Evolutionary conservation across 2,797 vertebrate species (phyloP), one percentile per base, ranked within the genome.

Genomic region (Myiothlypis chrysogaster): DNA sequence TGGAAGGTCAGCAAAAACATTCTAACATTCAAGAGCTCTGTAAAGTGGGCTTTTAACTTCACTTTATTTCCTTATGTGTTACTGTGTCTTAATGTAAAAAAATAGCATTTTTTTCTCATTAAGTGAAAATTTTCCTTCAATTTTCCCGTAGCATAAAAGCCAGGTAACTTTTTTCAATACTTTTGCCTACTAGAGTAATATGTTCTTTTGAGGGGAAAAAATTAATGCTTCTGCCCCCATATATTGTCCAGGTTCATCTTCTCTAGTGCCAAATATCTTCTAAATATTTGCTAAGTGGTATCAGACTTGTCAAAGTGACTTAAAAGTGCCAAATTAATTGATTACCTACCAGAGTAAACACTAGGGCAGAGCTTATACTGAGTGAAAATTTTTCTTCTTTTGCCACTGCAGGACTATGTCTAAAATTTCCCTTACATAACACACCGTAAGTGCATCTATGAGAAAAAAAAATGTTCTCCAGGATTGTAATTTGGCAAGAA

Each of bases 81-180:
- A 52, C 17, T 35, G 4, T 53, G 6, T 12, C 47, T 57, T 70
- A 68, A 55, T 14, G 24, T 28, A 9, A 69, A 65, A 63, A n/a
- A 61, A 35, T 7, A 57, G 32, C 2, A 30, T 37, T 53, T 46
- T 0, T 41, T 57, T 23, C 41, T 57, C 9, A 8, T 49, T 52
- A 66, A n/a, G 4, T 39, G 17, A 76, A 55, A 63, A 13, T 53
- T 72, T 66, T 60, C 15, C 3, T 37, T 39, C 0, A 0, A 6
- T 91, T 78, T 60, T 66, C 11, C 35, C 14, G 21, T 19, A 46
- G 4, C 1, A 6, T 18, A 32, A 35, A 61, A 76, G 50, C 2
- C 12, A 66, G 27, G 11, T 70, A 32, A 76, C 11, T 12, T 73
- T 41, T 41, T 75, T 34, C 57, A 4, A 34, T 46, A 66, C 3